A percentile compares a stretch with the other conserved stretches of the same genome.
These are phyloP conservation scores for Enteromius mattozi DNA, from an alignment of 2,797 vertebrate genomes.

Conservation along the genomic window DNA sequence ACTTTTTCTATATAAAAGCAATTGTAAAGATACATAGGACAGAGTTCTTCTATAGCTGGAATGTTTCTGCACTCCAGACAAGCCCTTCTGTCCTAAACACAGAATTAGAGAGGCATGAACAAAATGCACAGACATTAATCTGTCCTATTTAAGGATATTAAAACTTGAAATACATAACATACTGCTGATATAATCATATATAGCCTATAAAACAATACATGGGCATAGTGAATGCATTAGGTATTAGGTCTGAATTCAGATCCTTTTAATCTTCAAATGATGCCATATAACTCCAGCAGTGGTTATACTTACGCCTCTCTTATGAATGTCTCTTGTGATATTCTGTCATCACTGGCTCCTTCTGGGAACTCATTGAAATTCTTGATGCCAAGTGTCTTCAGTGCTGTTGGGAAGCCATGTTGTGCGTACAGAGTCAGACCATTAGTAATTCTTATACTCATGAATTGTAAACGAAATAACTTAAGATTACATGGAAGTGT, in stretches of 20 bases:
- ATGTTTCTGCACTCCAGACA: slow-evolving; percentile 68
- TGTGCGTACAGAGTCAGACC: background rate
- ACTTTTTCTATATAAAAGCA: background rate
- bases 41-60: slow-evolving; percentile 43
- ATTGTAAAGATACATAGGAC: background rate
- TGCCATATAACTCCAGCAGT: background rate
- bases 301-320: slow-evolving; percentile 73
- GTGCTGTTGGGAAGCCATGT: slow-evolving; percentile 64
- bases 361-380: slow-evolving; percentile 74
- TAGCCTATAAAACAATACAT: background rate
- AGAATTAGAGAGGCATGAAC: slow-evolving; percentile 21
- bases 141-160: background rate
- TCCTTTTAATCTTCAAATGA: background rate
- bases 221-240: background rate
- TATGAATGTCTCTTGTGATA: slow-evolving; percentile 76
- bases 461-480: slow-evolving; percentile 6
- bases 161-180: background rate
- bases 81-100: slow-evolving; percentile 70
- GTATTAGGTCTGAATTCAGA: background rate
- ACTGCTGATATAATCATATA: background rate
- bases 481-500: background rate
- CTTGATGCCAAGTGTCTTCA: slow-evolving; percentile 74
- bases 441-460: background rate
- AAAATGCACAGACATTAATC: background rate
- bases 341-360: slow-evolving; percentile 72